Percentiles rank a stretch among this genome's conserved stretches.
Conservation (phyloP, 1,140 invertebrate species). For the Drosophila arizonae region DNA sequence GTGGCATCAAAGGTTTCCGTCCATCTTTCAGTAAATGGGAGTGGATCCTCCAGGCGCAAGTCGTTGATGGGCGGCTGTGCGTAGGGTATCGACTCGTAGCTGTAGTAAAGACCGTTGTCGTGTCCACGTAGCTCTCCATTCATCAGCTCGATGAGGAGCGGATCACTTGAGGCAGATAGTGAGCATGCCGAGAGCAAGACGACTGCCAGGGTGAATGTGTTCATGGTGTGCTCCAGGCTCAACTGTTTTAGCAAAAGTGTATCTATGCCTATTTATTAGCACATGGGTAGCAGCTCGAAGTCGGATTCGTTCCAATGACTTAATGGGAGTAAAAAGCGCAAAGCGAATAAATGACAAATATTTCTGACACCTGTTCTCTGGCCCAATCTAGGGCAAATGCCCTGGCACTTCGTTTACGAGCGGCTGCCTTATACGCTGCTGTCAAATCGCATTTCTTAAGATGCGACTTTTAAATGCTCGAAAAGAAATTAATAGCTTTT, state of each 20-base stretch:
- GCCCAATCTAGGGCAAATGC: too few species aligned
- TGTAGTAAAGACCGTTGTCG: slow-evolving; percentile 17
- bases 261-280: background rate
- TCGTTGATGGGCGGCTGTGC: slow-evolving; percentile 24
- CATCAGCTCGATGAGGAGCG: slow-evolving; percentile 18
- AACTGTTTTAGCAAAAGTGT: background rate
- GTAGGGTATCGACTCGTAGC: slow-evolving; percentile 37
- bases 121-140: slow-evolving; percentile 27
- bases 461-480: too few species aligned
- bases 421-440: too few species aligned
- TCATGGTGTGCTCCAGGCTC: background rate
- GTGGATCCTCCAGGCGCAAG: slow-evolving; percentile 19
- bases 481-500: too few species aligned
- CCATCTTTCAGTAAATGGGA: slow-evolving; percentile 31
- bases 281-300: background rate
- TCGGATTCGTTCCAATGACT: background rate
- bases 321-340: too few species aligned
- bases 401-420: too few species aligned
- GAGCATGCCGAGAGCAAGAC: background rate
- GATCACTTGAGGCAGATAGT: background rate
- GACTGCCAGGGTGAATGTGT: background rate
- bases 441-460: too few species aligned
- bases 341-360: too few species aligned
- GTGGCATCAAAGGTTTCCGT: slow-evolving; percentile 13
- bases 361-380: too few species aligned